A percentile compares a stretch with the other conserved stretches of the same genome.
phyloP scores from a whole-genome alignment of 2,888 invertebrate species.

The Lasioglossum lativentre region DNA sequence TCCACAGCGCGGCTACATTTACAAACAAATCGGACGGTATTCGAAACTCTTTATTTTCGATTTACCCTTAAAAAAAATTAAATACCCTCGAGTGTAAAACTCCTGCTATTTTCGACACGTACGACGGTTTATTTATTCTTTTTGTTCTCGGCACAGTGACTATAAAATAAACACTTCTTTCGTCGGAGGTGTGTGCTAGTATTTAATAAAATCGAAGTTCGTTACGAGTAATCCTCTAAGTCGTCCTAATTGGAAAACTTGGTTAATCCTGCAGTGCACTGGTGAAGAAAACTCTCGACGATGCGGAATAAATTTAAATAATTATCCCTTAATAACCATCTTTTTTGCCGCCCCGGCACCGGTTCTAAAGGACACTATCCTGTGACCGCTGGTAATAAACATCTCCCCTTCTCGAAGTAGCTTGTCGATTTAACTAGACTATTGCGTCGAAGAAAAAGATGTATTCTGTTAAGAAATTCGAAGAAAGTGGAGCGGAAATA shows the following conservation, averaged over 20 bases:
- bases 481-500: slow-evolving; percentile 2
- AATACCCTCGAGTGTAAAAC: background rate
- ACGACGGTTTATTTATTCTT: background rate
- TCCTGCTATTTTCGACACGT: background rate
- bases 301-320: slow-evolving; percentile 3
- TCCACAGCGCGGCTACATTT: no score
- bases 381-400: background rate
- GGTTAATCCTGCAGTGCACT: background rate
- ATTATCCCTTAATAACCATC: background rate
- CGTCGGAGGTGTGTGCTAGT: background rate
- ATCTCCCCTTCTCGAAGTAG: background rate
- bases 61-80: no score
- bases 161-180: background rate
- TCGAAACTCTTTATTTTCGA: no score
- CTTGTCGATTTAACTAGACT: background rate
- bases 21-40: no score
- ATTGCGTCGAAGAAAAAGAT: background rate
- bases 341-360: background rate
- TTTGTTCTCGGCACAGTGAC: background rate
- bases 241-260: slow-evolving; percentile 7
- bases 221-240: slow-evolving; percentile 6
- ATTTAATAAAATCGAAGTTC: slow-evolving; percentile 2
- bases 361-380: background rate
- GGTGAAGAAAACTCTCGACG: slow-evolving; percentile 6
- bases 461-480: background rate